A percentile compares a stretch with the other conserved stretches of the same genome.
Evolutionary conservation across 2,888 invertebrate species (phyloP).

Genomic region (Drosophila infuscata): DNA sequence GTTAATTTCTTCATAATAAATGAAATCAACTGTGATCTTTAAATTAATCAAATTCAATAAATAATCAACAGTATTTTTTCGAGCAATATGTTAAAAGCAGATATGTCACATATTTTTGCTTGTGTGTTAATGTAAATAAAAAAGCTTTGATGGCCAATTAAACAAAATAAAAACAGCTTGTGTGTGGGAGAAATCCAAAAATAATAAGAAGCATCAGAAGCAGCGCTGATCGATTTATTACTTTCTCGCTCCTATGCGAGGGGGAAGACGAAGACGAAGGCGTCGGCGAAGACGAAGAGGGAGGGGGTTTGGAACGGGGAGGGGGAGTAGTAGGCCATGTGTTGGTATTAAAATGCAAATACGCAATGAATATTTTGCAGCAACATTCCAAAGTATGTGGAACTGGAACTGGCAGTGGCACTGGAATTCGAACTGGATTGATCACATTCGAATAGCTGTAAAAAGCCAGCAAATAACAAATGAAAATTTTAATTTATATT

Average conservation of each 20-base stretch:
- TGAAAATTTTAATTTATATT: not conserved
- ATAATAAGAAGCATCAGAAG: not conserved
- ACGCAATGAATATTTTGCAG: conserved; percentile 43
- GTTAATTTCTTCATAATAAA: not conserved
- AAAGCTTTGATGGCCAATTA: not conserved
- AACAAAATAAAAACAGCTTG: not conserved
- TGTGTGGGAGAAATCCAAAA: not conserved
- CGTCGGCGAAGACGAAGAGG: conserved; percentile 1
- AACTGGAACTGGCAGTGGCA: conserved; percentile 18
- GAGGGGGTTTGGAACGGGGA: not conserved
- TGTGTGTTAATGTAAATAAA: not conserved
- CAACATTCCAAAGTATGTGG: conserved; percentile 34
- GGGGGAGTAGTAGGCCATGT: conserved; percentile 44
- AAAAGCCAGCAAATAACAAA: conserved; percentile 1
- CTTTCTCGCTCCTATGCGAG: not conserved
- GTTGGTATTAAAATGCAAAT: conserved; percentile 58
- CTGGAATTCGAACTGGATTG: not conserved
- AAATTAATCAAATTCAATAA: conserved; percentile 16
- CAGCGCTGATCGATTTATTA: not conserved
- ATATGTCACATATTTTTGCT: not conserved
- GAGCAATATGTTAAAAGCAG: not conserved
- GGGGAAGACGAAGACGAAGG: not conserved
- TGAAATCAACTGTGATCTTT: conserved; percentile 22
- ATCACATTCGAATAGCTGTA: conserved; percentile 5
- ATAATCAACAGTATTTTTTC: conserved; percentile 1